Evolutionary conservation across 2,797 vertebrate genomes (phyloP).

Genomic region (Peromyscus attwateri): DNA sequence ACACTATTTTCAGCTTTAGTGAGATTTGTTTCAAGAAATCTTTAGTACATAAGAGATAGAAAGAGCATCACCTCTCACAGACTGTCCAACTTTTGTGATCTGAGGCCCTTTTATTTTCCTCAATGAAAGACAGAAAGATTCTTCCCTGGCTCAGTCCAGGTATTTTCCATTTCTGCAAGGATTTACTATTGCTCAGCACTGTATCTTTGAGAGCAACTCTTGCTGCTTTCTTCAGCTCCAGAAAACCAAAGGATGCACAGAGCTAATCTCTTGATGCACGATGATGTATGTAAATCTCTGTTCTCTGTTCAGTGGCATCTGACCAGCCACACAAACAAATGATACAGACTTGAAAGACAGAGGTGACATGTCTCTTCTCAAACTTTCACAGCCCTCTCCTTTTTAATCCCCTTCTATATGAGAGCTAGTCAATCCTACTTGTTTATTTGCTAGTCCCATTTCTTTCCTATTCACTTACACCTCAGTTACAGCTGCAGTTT

Average conservation of each 20-base stretch:
- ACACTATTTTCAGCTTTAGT: conserved; percentile 45
- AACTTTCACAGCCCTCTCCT: conserved; percentile 25
- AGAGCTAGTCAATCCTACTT: not conserved
- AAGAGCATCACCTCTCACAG: not conserved
- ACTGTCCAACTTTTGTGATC: conserved; percentile 35
- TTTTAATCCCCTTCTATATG: conserved; percentile 71
- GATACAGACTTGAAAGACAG: conserved; percentile 44
- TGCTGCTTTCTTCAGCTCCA: not conserved
- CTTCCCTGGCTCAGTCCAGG: conserved; percentile 32
- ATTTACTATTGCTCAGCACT: conserved; percentile 28
- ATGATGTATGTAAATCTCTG: conserved; percentile 51
- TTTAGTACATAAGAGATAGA: conserved; percentile 14
- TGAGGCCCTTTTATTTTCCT: conserved; percentile 28
- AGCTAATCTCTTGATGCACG: conserved; percentile 53
- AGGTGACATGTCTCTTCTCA: conserved; percentile 54
- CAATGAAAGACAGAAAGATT: conserved; percentile 26
- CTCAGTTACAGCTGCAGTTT: conserved; percentile 64
- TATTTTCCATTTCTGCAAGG: conserved; percentile 57
- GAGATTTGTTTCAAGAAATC: conserved; percentile 64
- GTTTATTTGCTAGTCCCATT: conserved; percentile 56
- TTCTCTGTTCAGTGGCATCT: conserved; percentile 64
- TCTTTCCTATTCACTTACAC: conserved; percentile 72
- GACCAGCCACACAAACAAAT: conserved; percentile 66
- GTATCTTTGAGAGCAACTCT: conserved; percentile 22
- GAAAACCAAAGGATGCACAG: conserved; percentile 62